Evolutionary conservation across 2,113 vertebrate genomes (phyloP).

Genomic region (Pogonocichla stellata): DNA sequence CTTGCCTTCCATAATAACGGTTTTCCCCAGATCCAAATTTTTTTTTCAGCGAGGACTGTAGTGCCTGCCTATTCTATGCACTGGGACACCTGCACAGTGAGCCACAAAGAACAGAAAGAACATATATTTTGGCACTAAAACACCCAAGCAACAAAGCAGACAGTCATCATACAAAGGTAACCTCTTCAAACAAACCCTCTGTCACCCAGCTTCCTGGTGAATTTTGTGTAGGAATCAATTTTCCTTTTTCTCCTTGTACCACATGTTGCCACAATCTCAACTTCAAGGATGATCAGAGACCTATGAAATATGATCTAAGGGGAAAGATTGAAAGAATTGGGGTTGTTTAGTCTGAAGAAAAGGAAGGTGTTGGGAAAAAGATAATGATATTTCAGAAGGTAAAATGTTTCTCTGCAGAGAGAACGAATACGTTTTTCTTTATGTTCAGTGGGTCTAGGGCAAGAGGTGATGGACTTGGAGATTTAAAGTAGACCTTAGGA

Average conservation of each 20-base stretch:
- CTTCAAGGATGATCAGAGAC: slow-evolving; percentile 28
- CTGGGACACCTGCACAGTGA: not conserved
- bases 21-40: not conserved
- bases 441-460: not conserved
- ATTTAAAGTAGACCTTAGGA: not conserved
- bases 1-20: not conserved
- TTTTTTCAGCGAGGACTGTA: not conserved
- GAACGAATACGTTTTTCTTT: not conserved
- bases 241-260: not conserved
- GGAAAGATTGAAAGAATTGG: slow-evolving; percentile 31
- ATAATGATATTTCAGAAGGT: not conserved
- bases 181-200: slow-evolving; percentile 8
- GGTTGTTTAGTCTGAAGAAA: not conserved
- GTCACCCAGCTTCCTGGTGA: not conserved
- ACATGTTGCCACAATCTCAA: not conserved
- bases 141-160: not conserved
- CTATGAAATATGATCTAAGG: slow-evolving; percentile 30
- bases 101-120: not conserved
- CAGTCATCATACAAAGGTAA: not conserved
- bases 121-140: not conserved
- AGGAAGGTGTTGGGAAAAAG: not conserved
- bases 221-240: not conserved
- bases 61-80: not conserved
- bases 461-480: not conserved
- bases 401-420: not conserved